These are phyloP conservation scores for Agapornis roseicollis DNA, from an alignment of 2,113 vertebrate species.

Conservation along the genomic window DNA sequence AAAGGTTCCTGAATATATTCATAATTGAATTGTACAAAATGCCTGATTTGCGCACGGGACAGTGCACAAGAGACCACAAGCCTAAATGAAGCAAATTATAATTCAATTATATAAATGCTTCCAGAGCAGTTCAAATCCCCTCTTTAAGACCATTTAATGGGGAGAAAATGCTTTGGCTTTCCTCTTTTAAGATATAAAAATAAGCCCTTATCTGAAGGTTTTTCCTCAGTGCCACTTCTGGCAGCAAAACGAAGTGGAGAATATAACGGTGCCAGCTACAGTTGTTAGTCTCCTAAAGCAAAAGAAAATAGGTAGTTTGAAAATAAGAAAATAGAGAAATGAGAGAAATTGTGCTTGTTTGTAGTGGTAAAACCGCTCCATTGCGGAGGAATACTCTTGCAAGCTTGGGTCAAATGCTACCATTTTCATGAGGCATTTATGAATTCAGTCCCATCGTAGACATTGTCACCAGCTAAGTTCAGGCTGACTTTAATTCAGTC, in stretches of 20 bases:
- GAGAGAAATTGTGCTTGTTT: background rate
- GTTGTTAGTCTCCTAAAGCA: background rate
- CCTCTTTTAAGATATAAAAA: background rate
- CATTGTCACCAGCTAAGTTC: background rate
- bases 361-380: background rate
- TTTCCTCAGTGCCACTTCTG: background rate
- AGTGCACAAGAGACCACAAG: constrained; percentile 32
- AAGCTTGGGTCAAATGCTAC: background rate
- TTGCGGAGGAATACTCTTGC: background rate
- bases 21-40: constrained; percentile 68
- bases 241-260: background rate
- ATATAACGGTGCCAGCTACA: fast-evolving
- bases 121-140: constrained; percentile 36
- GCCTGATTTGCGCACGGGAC: constrained; percentile 46
- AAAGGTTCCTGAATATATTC: constrained; percentile 53
- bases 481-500: background rate
- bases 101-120: constrained; percentile 65
- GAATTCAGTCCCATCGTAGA: background rate
- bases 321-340: too few relatives aligned
- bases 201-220: background rate
- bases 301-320: background rate
- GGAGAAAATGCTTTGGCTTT: background rate
- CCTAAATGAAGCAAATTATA: constrained; percentile 62
- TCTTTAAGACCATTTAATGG: background rate
- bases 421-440: background rate